Evolutionary conservation across 2,888 invertebrate species (phyloP).

Genomic region (Sphaerophoria rueppellii): DNA sequence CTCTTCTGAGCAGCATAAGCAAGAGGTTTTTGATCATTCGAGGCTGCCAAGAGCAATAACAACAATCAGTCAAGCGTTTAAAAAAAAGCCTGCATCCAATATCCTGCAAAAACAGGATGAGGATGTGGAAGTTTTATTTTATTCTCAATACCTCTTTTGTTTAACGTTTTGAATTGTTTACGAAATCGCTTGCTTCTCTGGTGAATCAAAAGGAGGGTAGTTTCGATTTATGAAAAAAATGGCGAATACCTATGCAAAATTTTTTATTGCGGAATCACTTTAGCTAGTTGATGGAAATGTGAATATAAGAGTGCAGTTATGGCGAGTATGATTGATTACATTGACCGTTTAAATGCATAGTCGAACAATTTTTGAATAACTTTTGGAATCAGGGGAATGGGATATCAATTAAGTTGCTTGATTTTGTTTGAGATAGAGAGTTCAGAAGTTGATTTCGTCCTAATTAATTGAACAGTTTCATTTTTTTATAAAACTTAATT

Average conservation of each 20-base stretch:
- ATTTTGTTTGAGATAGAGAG: too few species aligned
- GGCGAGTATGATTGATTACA: too few species aligned
- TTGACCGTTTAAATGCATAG: too few species aligned
- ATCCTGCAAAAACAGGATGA: background rate
- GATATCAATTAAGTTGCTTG: too few species aligned
- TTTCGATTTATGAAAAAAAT: constrained; percentile 10
- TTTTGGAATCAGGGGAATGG: too few species aligned
- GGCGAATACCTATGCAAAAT: background rate
- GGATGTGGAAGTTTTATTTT: constrained; percentile 19
- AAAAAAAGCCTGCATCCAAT: constrained; percentile 1
- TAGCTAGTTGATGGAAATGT: too few species aligned
- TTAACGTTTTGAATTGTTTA: constrained; percentile 29
- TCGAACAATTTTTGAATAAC: too few species aligned
- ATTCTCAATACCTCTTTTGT: constrained; percentile 18
- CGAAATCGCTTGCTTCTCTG: background rate
- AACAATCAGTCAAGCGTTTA: background rate
- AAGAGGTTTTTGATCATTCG: background rate
- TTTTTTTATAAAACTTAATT: too few species aligned
- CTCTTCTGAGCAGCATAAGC: background rate
- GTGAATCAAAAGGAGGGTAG: background rate
- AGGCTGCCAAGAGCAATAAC: background rate
- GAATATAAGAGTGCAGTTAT: too few species aligned
- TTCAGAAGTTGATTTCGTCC: too few species aligned
- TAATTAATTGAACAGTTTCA: too few species aligned
- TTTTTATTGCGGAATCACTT: background rate